Evolutionary conservation across 1,140 invertebrate genomes (phyloP).

Genomic region (Heliconius hewitsoni): DNA sequence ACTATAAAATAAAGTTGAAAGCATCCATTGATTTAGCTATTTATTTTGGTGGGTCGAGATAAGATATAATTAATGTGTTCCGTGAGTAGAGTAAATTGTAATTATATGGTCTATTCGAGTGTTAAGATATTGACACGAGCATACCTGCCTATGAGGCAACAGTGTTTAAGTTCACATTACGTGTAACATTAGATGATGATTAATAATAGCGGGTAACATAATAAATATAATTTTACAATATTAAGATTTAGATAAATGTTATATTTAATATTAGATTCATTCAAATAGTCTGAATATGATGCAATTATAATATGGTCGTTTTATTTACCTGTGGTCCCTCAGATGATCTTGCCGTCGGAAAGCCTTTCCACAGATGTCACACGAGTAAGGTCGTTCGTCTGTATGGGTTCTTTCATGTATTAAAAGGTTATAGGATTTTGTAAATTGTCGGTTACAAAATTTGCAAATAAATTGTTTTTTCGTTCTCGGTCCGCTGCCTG

Average conservation of each 20-base stretch:
- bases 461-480: slow-evolving; percentile 99
- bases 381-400: slow-evolving; percentile 98
- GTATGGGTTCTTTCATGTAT: slow-evolving; percentile 99
- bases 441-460: slow-evolving; percentile 98
- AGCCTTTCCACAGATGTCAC: slow-evolving; percentile 98
- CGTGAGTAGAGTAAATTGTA: slow-evolving; percentile 10
- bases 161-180: slow-evolving; percentile 9
- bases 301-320: slow-evolving; percentile 6
- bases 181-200: slow-evolving; percentile 2
- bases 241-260: not conserved
- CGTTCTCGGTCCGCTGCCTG: slow-evolving; percentile 86
- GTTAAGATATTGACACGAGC: slow-evolving; percentile 20
- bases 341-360: slow-evolving; percentile 98
- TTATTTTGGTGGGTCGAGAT: slow-evolving; percentile 39
- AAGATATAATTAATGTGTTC: slow-evolving; percentile 37
- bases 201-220: not conserved
- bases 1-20: slow-evolving; percentile 51
- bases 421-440: slow-evolving; percentile 98
- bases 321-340: slow-evolving; percentile 92
- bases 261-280: not conserved
- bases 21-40: slow-evolving; percentile 45
- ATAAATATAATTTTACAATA: not conserved
- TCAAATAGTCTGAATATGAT: not conserved
- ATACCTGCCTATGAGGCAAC: slow-evolving; percentile 4
- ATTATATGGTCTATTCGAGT: slow-evolving; percentile 19